These are phyloP conservation scores for Aphelinus atriplicis DNA, from an alignment of 1,140 invertebrate species.

Conservation along the genomic window DNA sequence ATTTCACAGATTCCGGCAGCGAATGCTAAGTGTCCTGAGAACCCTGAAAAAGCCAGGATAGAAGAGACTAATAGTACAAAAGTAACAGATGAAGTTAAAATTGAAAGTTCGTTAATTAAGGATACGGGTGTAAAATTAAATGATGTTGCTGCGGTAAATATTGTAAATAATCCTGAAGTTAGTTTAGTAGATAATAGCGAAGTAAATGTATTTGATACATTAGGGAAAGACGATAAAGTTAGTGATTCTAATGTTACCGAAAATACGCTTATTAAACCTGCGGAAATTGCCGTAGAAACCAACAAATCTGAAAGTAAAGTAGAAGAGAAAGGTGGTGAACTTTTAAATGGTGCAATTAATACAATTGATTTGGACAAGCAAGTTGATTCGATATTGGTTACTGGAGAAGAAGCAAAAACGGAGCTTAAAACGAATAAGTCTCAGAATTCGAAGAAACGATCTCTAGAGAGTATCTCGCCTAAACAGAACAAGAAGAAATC, in stretches of 20 bases:
- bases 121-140: conserved; percentile 1
- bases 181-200: not conserved
- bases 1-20: not conserved
- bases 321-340: not conserved
- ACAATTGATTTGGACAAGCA: conserved; percentile 19
- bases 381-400: not conserved
- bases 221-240: conserved; percentile 8
- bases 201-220: conserved; percentile 6
- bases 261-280: conserved; percentile 26
- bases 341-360: conserved; percentile 15
- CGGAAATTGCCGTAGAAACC: conserved; percentile 21
- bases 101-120: conserved; percentile 12
- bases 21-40: conserved; percentile 5
- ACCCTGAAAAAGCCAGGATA: not conserved
- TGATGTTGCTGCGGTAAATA: not conserved
- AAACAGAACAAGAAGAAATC: conserved; percentile 51
- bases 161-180: conserved; percentile 30
- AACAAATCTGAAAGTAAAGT: conserved; percentile 11
- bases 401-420: not conserved
- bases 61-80: conserved; percentile 25
- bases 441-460: conserved; percentile 49
- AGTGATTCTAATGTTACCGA: conserved; percentile 21
- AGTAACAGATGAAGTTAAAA: not conserved
- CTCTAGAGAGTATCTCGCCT: conserved; percentile 43
- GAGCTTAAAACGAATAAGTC: conserved; percentile 12